Evolutionary conservation across 2,888 invertebrate species (phyloP), one percentile per base, ranked within the genome.

Genomic region (Prostheceraeus crozeri): DNA sequence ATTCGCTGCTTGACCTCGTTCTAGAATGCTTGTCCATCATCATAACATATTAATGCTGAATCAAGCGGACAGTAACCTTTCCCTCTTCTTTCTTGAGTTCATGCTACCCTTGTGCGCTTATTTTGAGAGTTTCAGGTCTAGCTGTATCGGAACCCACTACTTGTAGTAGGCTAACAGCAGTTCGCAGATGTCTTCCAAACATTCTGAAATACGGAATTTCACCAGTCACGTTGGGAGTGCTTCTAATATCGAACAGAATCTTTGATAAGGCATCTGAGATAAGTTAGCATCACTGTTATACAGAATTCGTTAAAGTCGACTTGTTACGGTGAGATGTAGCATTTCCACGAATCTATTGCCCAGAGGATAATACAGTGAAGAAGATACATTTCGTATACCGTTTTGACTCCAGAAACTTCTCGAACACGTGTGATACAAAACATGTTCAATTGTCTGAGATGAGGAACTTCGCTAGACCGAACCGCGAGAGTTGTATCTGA

Each of bases 361-460:
- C 19, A 16, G 40, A 40, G 40, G 40, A 23, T 40, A 8, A 40
- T 40, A 40, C 6, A 40, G n/a, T 16, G 40, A 40, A n/a, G 40
- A 40, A 8, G 16, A 16, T 6, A 4, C 14, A 8, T 4, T 4
- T 4, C n/a, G 16, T 16, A n/a, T 40, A n/a, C 4, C 40, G n/a
- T 6, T 23, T 16, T 4, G 40, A 8, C 19, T 8, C 6, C 19
- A 40, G 19, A 40, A 40, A 40, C 6, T 40, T 4, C 6, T 16
- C 6, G n/a, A 40, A 40, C 19, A 16, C 40, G n/a, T 23, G 4
- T 16, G 40, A 40, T n/a, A n/a, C 40, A n/a, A 40, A 40, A 8
- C 16, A 23, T 40, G n/a, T 40, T 4, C n/a, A 14, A 23, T 40
- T 40, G 19, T 40, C 40, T 16, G 16, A 16, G 6, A 40, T 40